phyloP scores from a whole-genome alignment of 2,113 vertebrate species.

The Cyprinodon tularosa region DNA sequence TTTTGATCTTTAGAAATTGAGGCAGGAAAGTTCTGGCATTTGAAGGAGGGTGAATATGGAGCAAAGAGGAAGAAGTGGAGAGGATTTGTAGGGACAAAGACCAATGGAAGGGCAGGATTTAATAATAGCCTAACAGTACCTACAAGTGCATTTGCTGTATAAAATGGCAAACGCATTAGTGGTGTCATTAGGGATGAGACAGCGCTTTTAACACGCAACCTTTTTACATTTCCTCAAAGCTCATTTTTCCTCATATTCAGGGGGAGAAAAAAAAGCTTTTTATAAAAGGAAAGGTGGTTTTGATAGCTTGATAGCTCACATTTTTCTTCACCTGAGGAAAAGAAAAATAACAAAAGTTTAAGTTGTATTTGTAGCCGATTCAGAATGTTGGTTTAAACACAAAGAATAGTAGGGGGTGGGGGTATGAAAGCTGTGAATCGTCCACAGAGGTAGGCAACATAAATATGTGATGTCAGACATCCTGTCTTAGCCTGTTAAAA shows the following conservation, averaged over 20 bases:
- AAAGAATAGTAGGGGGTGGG: not conserved
- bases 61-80: not conserved
- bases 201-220: slow-evolving; percentile 59
- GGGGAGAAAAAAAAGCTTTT: slow-evolving; percentile 8
- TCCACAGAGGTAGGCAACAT: not conserved
- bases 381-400: not conserved
- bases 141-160: slow-evolving; percentile 28
- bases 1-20: slow-evolving; percentile 40
- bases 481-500: not conserved
- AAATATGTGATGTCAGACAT: not conserved
- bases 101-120: slow-evolving; percentile 3
- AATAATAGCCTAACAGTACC: slow-evolving; percentile 20
- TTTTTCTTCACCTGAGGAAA: slow-evolving; percentile 2
- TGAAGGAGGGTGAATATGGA: slow-evolving; percentile 10
- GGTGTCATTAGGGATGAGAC: slow-evolving; percentile 35
- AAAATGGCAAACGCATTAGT: slow-evolving; percentile 70
- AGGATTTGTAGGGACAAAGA: not conserved
- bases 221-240: slow-evolving; percentile 27
- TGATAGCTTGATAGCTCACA: slow-evolving; percentile 22
- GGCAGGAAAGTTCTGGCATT: not conserved
- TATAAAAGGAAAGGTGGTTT: slow-evolving; percentile 22
- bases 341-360: slow-evolving; percentile 13
- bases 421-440: not conserved
- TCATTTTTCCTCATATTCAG: slow-evolving; percentile 1
- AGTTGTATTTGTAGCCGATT: not conserved